Evolutionary conservation across 2,888 invertebrate genomes (phyloP).

Genomic region (Apodemia mormo): DNA sequence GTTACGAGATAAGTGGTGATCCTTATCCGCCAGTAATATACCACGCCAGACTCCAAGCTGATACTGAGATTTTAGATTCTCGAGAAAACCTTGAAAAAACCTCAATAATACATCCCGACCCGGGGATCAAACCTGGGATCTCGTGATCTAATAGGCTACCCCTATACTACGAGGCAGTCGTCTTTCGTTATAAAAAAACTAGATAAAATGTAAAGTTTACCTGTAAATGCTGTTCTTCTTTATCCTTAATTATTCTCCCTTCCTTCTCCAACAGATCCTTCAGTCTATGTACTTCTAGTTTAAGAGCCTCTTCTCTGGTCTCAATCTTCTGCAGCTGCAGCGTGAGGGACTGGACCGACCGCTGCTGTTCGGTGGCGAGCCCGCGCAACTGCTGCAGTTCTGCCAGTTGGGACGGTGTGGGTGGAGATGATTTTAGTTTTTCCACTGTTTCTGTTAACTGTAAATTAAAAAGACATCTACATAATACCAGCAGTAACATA

Average conservation of each 20-base stretch:
- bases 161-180: too few relatives aligned
- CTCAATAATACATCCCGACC: too few relatives aligned
- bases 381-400: conserved; percentile 71
- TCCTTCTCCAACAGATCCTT: conserved; percentile 77
- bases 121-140: too few relatives aligned
- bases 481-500: too few relatives aligned
- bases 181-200: too few relatives aligned
- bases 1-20: too few relatives aligned
- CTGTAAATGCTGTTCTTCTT: conserved; percentile 60
- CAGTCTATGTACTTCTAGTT: conserved; percentile 65
- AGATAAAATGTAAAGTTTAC: conserved; percentile 38
- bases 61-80: too few relatives aligned
- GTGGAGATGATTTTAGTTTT: conserved; percentile 52
- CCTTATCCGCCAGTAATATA: too few relatives aligned
- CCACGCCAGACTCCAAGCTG: too few relatives aligned
- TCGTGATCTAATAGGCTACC: too few relatives aligned
- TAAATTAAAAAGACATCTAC: neutral
- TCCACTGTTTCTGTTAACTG: conserved; percentile 62
- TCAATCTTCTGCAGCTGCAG: conserved; percentile 75
- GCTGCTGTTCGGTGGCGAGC: conserved; percentile 82
- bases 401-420: conserved; percentile 56
- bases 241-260: conserved; percentile 57
- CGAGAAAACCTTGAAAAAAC: too few relatives aligned
- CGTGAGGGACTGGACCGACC: conserved; percentile 76
- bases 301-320: conserved; percentile 76